A percentile compares a stretch with the other conserved stretches of the same genome.
Conservation (phyloP, 1,140 invertebrate genomes). For the Chrysomallon squamiferum region DNA sequence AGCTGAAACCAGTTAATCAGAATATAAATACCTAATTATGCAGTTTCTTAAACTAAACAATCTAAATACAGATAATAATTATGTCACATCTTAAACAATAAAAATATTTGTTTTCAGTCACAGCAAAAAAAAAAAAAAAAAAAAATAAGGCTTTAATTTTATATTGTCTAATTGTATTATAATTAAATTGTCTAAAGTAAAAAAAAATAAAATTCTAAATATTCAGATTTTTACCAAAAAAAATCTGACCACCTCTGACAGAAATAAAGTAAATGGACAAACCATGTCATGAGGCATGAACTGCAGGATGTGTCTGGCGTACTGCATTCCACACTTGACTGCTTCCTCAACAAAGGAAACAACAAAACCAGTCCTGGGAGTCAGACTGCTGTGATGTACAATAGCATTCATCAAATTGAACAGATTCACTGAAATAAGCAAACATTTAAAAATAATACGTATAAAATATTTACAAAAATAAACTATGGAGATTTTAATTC, state of each 20-base stretch:
- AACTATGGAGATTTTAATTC: too few species aligned
- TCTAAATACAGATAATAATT: not conserved
- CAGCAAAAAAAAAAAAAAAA: too few species aligned
- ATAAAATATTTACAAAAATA: too few species aligned
- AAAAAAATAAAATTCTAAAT: too few species aligned
- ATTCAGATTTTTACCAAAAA: too few species aligned
- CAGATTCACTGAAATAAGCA: constrained; percentile 61
- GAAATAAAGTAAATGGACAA: too few species aligned
- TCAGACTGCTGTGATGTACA: constrained; percentile 77
- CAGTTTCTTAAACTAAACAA: not conserved
- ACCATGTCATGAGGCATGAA: constrained; percentile 74
- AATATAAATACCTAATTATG: not conserved
- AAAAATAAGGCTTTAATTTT: too few species aligned
- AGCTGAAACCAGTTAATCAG: constrained; percentile 45
- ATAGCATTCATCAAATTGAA: constrained; percentile 78
- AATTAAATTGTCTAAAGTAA: too few species aligned
- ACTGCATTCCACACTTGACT: constrained; percentile 80
- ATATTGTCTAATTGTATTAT: too few species aligned
- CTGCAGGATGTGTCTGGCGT: constrained; percentile 77
- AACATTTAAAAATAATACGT: too few species aligned
- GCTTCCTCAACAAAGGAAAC: constrained; percentile 82
- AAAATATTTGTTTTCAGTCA: too few species aligned
- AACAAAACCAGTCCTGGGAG: constrained; percentile 85
- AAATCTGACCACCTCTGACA: too few species aligned
- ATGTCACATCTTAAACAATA: not conserved